These are phyloP conservation scores for Eugnorisma glareosa DNA, from an alignment of 2,888 invertebrate genomes.

Conservation along the genomic window DNA sequence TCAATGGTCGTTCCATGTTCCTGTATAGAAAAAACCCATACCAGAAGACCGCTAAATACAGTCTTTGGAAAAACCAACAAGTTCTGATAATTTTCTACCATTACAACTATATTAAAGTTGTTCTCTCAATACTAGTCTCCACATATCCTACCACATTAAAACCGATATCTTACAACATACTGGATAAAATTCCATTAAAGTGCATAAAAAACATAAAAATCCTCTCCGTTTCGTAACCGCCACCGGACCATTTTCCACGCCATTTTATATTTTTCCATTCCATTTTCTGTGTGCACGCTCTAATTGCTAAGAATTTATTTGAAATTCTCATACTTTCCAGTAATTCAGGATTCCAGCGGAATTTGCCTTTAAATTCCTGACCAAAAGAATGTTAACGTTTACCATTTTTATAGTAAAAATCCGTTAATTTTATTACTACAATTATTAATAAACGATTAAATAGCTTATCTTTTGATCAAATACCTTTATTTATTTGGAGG, in stretches of 20 bases:
- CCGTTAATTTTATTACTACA: no score
- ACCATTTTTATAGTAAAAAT: conserved; percentile 16
- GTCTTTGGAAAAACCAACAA: background rate
- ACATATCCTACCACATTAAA: background rate
- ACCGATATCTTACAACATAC: conserved; percentile 23
- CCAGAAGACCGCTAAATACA: background rate
- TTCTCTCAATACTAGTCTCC: background rate
- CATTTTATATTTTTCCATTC: conserved; percentile 52
- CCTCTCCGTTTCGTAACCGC: conserved; percentile 26
- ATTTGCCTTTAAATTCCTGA: conserved; percentile 43
- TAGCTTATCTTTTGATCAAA: no score
- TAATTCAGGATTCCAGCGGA: conserved; percentile 32
- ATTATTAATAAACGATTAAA: no score
- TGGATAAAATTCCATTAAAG: conserved; percentile 20
- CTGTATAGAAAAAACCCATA: background rate
- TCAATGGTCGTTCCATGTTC: background rate
- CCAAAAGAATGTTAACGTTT: conserved; percentile 41
- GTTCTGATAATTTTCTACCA: background rate
- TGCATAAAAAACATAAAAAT: conserved; percentile 43
- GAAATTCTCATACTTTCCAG: conserved; percentile 49
- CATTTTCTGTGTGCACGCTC: conserved; percentile 51
- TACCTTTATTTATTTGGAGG: no score
- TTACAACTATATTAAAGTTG: background rate
- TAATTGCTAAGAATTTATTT: conserved; percentile 59
- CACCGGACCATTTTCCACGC: background rate